Evolutionary conservation across 2,797 vertebrate genomes (phyloP).

Genomic region (Peromyscus attwateri): DNA sequence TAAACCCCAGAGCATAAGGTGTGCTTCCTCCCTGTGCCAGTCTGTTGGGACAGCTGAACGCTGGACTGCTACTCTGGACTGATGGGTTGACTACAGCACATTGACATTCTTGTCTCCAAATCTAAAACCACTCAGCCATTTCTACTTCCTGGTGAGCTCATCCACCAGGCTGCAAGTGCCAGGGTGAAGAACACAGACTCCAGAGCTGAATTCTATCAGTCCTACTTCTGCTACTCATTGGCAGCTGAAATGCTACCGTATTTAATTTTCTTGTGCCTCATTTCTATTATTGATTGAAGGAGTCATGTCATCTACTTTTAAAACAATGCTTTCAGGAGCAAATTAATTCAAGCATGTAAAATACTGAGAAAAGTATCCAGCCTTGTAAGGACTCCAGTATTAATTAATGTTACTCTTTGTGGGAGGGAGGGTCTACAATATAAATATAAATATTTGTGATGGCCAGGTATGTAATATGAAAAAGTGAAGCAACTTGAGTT

Average conservation of each 20-base stretch:
- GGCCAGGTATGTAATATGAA: not conserved
- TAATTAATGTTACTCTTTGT: not conserved
- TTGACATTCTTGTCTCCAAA: not conserved
- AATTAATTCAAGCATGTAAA: not conserved
- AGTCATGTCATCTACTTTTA: not conserved
- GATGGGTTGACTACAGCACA: not conserved
- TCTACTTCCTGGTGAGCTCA: not conserved
- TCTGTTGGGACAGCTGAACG: not conserved
- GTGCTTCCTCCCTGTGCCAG: not conserved
- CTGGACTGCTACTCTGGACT: not conserved
- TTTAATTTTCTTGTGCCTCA: not conserved
- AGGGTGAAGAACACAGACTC: not conserved
- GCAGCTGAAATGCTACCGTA: not conserved
- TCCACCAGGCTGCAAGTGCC: not conserved
- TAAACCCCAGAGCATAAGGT: not conserved
- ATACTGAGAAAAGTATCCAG: not conserved
- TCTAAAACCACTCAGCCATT: not conserved
- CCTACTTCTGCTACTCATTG: not conserved
- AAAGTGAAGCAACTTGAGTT: not conserved
- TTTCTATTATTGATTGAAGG: not conserved
- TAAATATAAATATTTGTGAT: not conserved
- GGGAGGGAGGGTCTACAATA: not conserved
- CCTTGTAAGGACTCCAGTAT: not conserved
- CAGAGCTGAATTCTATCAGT: not conserved
- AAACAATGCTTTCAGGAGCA: not conserved